Evolutionary conservation across 2,888 invertebrate genomes (phyloP).

Genomic region (Tetrapedia diversipes): DNA sequence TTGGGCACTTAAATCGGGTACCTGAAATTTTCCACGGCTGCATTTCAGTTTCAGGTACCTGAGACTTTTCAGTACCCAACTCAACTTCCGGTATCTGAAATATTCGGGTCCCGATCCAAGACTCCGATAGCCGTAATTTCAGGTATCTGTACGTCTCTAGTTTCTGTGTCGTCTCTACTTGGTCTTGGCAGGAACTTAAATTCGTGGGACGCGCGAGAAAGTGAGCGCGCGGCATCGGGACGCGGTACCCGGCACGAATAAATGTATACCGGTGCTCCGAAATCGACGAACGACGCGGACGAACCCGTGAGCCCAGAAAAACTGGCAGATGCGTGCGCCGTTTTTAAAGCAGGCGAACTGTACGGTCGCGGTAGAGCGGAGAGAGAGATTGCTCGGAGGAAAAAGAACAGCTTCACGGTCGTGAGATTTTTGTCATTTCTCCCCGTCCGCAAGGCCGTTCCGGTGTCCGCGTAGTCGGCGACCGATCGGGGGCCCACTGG

Average conservation of each 20-base stretch:
- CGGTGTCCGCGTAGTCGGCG: not conserved
- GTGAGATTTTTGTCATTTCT: constrained; percentile 56
- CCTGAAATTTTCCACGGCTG: too few species aligned
- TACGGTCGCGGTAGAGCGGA: constrained; percentile 22
- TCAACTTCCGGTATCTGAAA: too few species aligned
- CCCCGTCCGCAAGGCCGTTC: constrained; percentile 51
- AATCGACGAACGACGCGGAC: constrained; percentile 55
- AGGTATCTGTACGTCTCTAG: too few species aligned
- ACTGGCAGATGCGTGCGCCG: constrained; percentile 66
- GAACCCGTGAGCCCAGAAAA: constrained; percentile 50
- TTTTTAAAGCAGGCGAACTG: constrained; percentile 61
- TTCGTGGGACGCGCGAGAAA: constrained; percentile 38
- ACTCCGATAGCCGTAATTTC: too few species aligned
- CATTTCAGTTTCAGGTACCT: too few species aligned
- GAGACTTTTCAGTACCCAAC: too few species aligned
- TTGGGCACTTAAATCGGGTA: too few species aligned
- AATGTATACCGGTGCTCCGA: constrained; percentile 41
- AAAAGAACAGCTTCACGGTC: constrained; percentile 36
- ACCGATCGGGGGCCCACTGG: constrained; percentile 49
- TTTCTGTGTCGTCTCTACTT: not conserved
- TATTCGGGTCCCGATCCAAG: too few species aligned
- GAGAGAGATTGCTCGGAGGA: constrained; percentile 3
- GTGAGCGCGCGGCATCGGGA: constrained; percentile 16
- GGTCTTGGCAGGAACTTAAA: not conserved
- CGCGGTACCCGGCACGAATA: not conserved